Percentiles rank a stretch among this genome's conserved stretches.
Conservation (phyloP, 2,113 vertebrate species). For the Ivindomyrus marchei region DNA sequence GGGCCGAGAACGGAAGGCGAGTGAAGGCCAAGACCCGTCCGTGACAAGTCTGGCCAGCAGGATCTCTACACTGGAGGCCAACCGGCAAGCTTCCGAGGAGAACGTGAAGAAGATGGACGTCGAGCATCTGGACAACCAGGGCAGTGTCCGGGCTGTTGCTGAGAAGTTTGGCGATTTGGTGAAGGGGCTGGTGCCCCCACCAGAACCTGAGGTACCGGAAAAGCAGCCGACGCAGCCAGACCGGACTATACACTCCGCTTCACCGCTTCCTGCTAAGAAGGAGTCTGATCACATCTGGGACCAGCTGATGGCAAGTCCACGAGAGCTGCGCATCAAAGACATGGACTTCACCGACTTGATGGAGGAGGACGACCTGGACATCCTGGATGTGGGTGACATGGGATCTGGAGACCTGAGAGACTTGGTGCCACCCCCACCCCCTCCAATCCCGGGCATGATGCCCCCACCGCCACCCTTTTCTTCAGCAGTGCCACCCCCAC, state of each 20-base stretch:
- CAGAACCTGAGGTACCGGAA: conserved; percentile 62
- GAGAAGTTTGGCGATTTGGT: conserved; percentile 83
- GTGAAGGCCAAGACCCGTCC: conserved; percentile 56
- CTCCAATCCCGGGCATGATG: conserved; percentile 62
- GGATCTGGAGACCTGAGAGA: conserved; percentile 61
- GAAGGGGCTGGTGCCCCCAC: conserved; percentile 58
- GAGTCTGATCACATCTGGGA: conserved; percentile 98
- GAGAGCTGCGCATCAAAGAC: conserved; percentile 91
- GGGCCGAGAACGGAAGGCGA: conserved; percentile 57
- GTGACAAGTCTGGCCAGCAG: conserved; percentile 74
- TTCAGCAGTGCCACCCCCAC: conserved; percentile 70
- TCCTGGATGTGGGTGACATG: conserved; percentile 72
- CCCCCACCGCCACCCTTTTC: conserved; percentile 61
- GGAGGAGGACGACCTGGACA: conserved; percentile 86
- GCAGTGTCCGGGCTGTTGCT: conserved; percentile 77
- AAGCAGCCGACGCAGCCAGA: conserved; percentile 51
- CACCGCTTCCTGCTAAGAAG: conserved; percentile 54
- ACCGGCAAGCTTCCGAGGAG: conserved; percentile 73
- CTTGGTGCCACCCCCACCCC: conserved; percentile 73
- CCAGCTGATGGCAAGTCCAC: conserved; percentile 86
- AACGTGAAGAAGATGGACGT: conserved; percentile 73
- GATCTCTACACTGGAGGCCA: conserved; percentile 83
- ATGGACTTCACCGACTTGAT: conserved; percentile 95
- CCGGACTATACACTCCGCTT: conserved; percentile 27
- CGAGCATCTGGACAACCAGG: conserved; percentile 80